phyloP scores from a whole-genome alignment of 1,140 invertebrate genomes.

The Harlomillsia oculata region DNA sequence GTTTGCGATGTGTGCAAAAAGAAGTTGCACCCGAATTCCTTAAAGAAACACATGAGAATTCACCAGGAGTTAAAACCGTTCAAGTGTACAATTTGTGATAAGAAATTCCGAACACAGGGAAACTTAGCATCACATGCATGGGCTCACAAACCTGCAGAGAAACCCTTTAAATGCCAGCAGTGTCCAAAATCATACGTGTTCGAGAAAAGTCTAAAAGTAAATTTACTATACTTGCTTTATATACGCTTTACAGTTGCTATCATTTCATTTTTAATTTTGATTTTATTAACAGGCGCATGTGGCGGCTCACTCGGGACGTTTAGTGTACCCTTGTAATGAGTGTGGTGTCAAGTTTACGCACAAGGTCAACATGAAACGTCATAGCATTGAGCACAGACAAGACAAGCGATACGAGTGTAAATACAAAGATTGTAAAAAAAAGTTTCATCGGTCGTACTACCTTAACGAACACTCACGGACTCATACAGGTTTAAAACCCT shows the following conservation, averaged over 20 bases:
- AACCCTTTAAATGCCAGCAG: conserved; percentile 70
- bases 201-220: conserved; percentile 35
- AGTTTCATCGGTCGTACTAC: conserved; percentile 77
- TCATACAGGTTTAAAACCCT: conserved; percentile 71
- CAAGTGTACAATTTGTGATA: conserved; percentile 70
- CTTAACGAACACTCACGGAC: conserved; percentile 73
- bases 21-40: conserved; percentile 32
- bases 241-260: not conserved
- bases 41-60: conserved; percentile 43
- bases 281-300: conserved; percentile 28
- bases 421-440: conserved; percentile 76
- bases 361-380: conserved; percentile 69
- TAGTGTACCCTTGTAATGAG: conserved; percentile 74
- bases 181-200: conserved; percentile 72
- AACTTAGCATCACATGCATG: conserved; percentile 77
- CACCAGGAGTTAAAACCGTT: conserved; percentile 57
- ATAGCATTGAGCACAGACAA: conserved; percentile 82
- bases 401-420: too few species aligned
- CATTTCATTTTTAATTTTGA: not conserved
- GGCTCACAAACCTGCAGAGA: conserved; percentile 73
- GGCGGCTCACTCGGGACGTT: conserved; percentile 26
- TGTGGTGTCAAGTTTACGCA: conserved; percentile 84
- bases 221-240: not conserved
- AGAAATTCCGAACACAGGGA: conserved; percentile 76
- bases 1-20: conserved; percentile 32